Percentiles rank a stretch among this genome's conserved stretches.
phyloP scores from a whole-genome alignment of 2,888 invertebrate genomes.

The Sympetrum striolatum region DNA sequence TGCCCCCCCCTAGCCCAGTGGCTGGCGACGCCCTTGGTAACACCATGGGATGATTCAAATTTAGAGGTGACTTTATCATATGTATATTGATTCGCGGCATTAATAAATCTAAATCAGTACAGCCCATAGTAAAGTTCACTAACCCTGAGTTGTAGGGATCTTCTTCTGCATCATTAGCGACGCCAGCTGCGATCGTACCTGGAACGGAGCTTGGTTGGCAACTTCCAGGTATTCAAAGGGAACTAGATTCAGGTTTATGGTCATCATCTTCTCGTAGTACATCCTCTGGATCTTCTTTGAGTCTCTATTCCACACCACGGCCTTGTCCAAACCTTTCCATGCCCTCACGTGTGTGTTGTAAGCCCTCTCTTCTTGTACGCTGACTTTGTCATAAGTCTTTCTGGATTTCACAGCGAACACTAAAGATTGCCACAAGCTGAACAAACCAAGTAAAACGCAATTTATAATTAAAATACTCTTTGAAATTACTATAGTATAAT shows the following conservation, averaged over 20 bases:
- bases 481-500: too few relatives aligned
- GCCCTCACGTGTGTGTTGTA: not conserved
- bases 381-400: not conserved
- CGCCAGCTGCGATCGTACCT: conserved; percentile 11
- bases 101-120: not conserved
- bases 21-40: too few relatives aligned
- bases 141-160: not conserved
- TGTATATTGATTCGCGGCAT: too few relatives aligned
- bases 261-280: conserved; percentile 29
- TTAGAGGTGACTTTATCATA: too few relatives aligned
- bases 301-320: not conserved
- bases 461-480: too few relatives aligned
- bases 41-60: too few relatives aligned
- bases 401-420: not conserved
- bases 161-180: conserved; percentile 16
- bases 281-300: conserved; percentile 10
- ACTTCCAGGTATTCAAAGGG: conserved; percentile 4
- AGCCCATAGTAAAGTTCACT: not conserved
- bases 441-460: not conserved
- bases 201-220: conserved; percentile 16
- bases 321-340: not conserved
- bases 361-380: not conserved
- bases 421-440: conserved; percentile 1
- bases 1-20: too few relatives aligned
- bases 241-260: conserved; percentile 9